Percentiles rank a stretch among this genome's conserved stretches.
Evolutionary conservation across 2,888 invertebrate genomes (phyloP).

Genomic region (Urechis unicinctus): DNA sequence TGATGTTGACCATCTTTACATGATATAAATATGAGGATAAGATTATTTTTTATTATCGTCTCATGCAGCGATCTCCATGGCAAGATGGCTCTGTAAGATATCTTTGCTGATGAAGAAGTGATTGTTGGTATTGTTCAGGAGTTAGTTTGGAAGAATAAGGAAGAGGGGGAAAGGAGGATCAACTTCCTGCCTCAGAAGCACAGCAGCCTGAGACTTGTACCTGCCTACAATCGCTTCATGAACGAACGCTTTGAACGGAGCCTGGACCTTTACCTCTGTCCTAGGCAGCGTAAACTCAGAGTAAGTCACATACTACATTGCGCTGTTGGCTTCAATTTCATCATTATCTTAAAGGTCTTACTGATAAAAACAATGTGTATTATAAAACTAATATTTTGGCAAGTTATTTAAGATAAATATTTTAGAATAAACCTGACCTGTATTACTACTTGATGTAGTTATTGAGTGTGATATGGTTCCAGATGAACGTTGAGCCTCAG

Average conservation of each 20-base stretch:
- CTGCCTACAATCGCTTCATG: slow-evolving; percentile 75
- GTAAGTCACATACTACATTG: slow-evolving; percentile 48
- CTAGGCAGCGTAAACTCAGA: slow-evolving; percentile 85
- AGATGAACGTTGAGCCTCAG: slow-evolving; percentile 79
- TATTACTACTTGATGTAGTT: neutral
- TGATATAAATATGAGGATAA: neutral
- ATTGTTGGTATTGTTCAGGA: slow-evolving; percentile 52
- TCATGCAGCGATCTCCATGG: too few species aligned
- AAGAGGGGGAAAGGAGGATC: slow-evolving; percentile 82
- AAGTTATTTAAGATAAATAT: too few species aligned
- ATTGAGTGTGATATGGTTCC: too few species aligned
- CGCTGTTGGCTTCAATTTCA: neutral
- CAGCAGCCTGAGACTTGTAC: slow-evolving; percentile 73
- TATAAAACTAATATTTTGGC: too few species aligned
- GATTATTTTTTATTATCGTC: neutral
- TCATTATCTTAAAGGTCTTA: neutral
- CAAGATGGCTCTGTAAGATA: too few species aligned
- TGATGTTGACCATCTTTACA: too few species aligned
- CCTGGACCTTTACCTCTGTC: slow-evolving; percentile 92
- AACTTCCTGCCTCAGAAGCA: slow-evolving; percentile 85
- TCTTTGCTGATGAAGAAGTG: too few species aligned
- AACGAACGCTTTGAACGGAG: slow-evolving; percentile 93
- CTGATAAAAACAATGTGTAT: too few species aligned
- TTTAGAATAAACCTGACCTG: too few species aligned
- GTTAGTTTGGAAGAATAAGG: slow-evolving; percentile 71